A percentile compares a stretch with the other conserved stretches of the same genome.
phyloP scores from a whole-genome alignment of 2,113 vertebrate genomes.

The Indri indri region DNA sequence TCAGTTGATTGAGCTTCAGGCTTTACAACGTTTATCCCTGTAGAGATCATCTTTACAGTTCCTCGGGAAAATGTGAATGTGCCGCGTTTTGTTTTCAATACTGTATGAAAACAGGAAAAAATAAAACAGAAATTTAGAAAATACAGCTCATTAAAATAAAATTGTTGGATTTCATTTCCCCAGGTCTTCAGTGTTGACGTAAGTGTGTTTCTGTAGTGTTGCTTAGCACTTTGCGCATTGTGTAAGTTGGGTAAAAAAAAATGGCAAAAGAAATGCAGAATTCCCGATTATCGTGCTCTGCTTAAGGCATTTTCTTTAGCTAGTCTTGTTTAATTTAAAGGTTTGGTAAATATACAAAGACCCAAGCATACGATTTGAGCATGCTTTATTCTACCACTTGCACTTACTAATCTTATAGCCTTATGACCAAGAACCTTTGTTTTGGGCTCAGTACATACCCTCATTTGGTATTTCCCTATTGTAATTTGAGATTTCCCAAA shows the following conservation, averaged over 20 bases:
- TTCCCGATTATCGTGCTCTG: slow-evolving; percentile 82
- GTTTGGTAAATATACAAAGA: slow-evolving; percentile 82
- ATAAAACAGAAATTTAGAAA: slow-evolving; percentile 90
- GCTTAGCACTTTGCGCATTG: slow-evolving; percentile 87
- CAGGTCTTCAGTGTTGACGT: slow-evolving; percentile 94
- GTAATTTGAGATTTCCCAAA: slow-evolving; percentile 87
- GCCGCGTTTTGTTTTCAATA: slow-evolving; percentile 95
- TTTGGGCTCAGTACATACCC: slow-evolving; percentile 80
- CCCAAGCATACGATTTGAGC: slow-evolving; percentile 83
- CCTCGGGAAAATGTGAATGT: slow-evolving; percentile 98
- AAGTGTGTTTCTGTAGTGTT: slow-evolving; percentile 90
- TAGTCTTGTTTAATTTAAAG: slow-evolving; percentile 84
- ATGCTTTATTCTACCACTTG: slow-evolving; percentile 86
- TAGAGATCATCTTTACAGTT: slow-evolving; percentile 96
- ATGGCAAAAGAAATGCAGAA: slow-evolving; percentile 77
- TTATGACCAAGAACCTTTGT: slow-evolving; percentile 82
- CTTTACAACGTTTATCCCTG: slow-evolving; percentile 94
- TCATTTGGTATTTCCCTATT: slow-evolving; percentile 83
- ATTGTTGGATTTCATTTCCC: slow-evolving; percentile 90
- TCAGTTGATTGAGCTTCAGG: slow-evolving; percentile 93
- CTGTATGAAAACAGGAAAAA: slow-evolving; percentile 92
- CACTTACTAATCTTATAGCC: slow-evolving; percentile 79
- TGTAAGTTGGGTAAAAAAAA: slow-evolving; percentile 86
- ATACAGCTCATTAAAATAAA: slow-evolving; percentile 92
- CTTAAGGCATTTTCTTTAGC: slow-evolving; percentile 84